These are phyloP conservation scores for Styela plicata DNA, from an alignment of 23 tunicate genomes.

Conservation along the genomic window DNA sequence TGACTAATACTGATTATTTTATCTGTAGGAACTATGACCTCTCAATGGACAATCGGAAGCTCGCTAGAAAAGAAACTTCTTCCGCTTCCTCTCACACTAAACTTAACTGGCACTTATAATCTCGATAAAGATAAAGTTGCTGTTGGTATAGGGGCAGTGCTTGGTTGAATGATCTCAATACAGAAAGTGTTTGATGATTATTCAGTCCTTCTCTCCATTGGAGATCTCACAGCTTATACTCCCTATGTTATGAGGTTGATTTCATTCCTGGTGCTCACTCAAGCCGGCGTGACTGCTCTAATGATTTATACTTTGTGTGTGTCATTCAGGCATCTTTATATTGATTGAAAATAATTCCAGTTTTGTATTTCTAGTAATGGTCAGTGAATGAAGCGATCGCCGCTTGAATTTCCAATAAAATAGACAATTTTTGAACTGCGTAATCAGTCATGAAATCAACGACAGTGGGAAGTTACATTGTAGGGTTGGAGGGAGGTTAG, in stretches of 20 bases:
- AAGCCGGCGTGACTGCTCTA: too few relatives aligned
- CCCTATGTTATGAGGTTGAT: neutral
- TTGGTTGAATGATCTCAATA: conserved; percentile 63
- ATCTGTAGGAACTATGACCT: conserved; percentile 58
- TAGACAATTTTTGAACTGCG: neutral
- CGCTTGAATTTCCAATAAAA: neutral
- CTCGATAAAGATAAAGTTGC: conserved; percentile 89
- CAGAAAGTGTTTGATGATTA: too few relatives aligned
- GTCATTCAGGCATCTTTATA: too few relatives aligned
- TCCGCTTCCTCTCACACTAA: conserved; percentile 75
- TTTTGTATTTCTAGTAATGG: neutral
- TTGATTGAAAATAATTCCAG: neutral
- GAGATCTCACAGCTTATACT: neutral
- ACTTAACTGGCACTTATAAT: conserved; percentile 85
- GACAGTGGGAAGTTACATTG: too few relatives aligned
- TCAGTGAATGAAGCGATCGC: neutral
- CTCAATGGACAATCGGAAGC: conserved; percentile 92
- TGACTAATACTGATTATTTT: too few relatives aligned
- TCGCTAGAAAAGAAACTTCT: conserved; percentile 70
- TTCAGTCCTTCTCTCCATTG: too few relatives aligned
- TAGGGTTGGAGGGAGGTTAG: too few relatives aligned
- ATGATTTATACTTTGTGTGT: too few relatives aligned
- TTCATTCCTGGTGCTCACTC: neutral
- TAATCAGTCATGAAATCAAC: too few relatives aligned
- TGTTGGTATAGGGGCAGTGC: conserved; percentile 83